Percentiles rank a stretch among this genome's conserved stretches.
These are phyloP conservation scores for Trinectes maculatus DNA, from an alignment of 2,113 vertebrate genomes.

Conservation along the genomic window DNA sequence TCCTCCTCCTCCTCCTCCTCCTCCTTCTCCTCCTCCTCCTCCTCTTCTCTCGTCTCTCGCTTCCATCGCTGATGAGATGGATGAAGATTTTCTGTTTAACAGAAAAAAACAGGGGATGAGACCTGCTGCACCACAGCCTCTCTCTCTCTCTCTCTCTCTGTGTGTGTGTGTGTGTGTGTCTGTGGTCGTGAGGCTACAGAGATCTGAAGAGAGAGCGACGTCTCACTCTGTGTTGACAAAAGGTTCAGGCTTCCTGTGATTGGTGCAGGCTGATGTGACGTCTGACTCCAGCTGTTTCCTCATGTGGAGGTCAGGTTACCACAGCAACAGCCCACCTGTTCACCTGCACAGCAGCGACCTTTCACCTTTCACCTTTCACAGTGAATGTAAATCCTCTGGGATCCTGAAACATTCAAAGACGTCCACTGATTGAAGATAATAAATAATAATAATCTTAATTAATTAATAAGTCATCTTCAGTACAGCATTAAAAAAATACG, in stretches of 20 bases:
- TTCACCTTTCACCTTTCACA: too few species aligned
- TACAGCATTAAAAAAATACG: too few species aligned
- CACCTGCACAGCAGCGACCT: neutral
- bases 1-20: slow-evolving; percentile 34
- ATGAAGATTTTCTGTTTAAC: neutral
- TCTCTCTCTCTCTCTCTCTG: slow-evolving; percentile 16
- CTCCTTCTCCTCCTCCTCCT: slow-evolving; percentile 36
- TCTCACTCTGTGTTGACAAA: slow-evolving; percentile 39
- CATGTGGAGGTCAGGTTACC: slow-evolving; percentile 21
- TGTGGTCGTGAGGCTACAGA: slow-evolving; percentile 7
- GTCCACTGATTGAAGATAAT: too few species aligned
- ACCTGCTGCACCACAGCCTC: neutral
- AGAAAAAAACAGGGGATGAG: slow-evolving; percentile 1
- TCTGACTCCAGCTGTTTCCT: slow-evolving; percentile 8
- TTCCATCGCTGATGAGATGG: slow-evolving; percentile 42
- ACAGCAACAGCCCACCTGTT: slow-evolving; percentile 15
- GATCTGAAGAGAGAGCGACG: neutral
- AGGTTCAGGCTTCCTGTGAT: neutral
- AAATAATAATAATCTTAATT: too few species aligned
- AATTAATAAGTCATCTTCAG: too few species aligned
- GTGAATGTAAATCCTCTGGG: too few species aligned
- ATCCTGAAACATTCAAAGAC: too few species aligned
- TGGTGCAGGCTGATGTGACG: too few species aligned
- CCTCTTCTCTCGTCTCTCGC: slow-evolving; percentile 11
- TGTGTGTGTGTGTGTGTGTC: neutral